Evolutionary conservation across 1,140 invertebrate species (phyloP), one percentile per base, ranked within the genome.

Genomic region (Drosophila triauraria): DNA sequence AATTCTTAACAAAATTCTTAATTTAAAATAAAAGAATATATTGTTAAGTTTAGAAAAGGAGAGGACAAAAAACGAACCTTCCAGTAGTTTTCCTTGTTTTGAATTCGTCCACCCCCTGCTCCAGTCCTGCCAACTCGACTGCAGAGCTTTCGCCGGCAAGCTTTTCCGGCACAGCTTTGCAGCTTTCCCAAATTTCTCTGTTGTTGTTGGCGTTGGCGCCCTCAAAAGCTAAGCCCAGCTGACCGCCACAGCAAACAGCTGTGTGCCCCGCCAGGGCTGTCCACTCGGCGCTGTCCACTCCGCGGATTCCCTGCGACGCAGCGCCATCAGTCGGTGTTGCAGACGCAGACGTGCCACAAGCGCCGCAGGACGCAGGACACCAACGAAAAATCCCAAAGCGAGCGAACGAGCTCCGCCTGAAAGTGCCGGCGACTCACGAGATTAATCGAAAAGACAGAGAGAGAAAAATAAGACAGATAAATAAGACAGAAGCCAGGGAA

Each of bases 321-420:
- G 53, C 35, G 35, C 35, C 35, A 43, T 87, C 83, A 91, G 87
- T 91, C 83, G 83, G 78, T 83, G 82, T 87, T 91, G 75, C 86
- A 83, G 63, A 81, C 80, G 69, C 84, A 75, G 63, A 81, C 75
- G 87, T 75, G 87, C 71, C 70, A 91, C 87, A 91, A 87, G 72
- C 79, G 63, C 53, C 72, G 30, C 54, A 57, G 53, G 44, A 74
- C 46, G 20, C 68, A 78, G 46, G 53, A 74, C 46, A 15, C 60
- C 68, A 46, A 53, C 69, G 40, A 32, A 12, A 27, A 10, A 0
- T 0, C 32, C 9, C 10, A 7, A 38, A 6, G n/a, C 38, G 12
- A 38, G 13, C 20, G 27, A 61, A 8, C n/a, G 25, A 63, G 43
- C 17, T 42, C 40, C 40, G 40, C 40, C 40, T 42, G 8, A 51